Evolutionary conservation across 2,113 vertebrate species (phyloP).

Genomic region (Myotis brandtii): DNA sequence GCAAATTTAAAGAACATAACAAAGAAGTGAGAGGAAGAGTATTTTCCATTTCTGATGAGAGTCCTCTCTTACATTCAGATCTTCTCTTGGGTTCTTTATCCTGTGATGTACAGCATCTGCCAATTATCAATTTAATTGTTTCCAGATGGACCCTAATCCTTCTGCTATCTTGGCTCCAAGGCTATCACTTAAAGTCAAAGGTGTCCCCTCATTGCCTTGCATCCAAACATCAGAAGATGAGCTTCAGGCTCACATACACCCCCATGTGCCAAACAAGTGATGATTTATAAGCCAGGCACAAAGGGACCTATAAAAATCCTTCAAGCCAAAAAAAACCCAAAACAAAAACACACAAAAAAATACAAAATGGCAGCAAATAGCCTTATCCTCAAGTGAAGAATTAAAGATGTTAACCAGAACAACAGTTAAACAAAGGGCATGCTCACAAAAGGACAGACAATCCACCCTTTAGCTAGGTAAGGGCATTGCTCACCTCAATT

Average conservation of each 20-base stretch:
- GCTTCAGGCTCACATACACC: not conserved
- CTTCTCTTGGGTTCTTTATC: not conserved
- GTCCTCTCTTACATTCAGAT: not conserved
- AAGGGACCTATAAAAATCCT: not conserved
- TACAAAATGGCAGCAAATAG: not conserved
- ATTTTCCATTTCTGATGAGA: not conserved
- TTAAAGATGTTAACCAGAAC: constrained; percentile 29
- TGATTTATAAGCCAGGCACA: constrained; percentile 32
- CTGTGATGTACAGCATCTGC: not conserved
- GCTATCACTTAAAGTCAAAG: not conserved
- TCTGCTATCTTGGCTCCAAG: not conserved
- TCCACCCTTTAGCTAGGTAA: not conserved
- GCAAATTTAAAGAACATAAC: not conserved
- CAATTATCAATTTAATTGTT: constrained; percentile 44
- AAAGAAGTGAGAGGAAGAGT: not conserved
- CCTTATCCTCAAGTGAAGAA: not conserved
- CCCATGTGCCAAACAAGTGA: not conserved
- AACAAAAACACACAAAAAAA: not conserved
- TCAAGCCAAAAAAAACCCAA: not conserved
- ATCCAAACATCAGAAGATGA: constrained; percentile 20
- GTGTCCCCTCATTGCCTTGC: not conserved
- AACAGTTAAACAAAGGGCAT: not conserved
- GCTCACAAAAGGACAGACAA: not conserved
- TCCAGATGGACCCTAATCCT: not conserved
- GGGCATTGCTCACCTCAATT: not conserved